Base-by-base conservation (phyloP, 2,888 invertebrate genomes). In the Xestia ashworthii region DNA sequence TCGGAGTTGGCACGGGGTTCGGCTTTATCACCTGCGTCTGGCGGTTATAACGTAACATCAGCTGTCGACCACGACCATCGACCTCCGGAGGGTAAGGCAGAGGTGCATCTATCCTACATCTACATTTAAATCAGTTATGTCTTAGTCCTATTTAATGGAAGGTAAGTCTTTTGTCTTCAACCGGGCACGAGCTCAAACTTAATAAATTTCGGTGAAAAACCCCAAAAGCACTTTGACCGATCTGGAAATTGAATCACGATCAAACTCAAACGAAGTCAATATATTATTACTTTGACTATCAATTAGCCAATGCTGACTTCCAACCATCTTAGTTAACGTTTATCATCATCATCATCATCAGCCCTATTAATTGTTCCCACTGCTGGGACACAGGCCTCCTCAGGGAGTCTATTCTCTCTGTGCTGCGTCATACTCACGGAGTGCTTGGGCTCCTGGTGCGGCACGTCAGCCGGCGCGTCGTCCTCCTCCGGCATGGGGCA, bases 401-500 rank as follows among this genome's bases (percentile, higher is more conserved):
- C 32, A 32, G 32, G 32, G 32, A 32, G 32, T 32, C 32, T 1
- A 3, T 32, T 32, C 32, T 32, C 32, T 3, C 32, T 32, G 32
- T 32, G 32, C 69, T 48, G 32, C 60, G 55, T 55, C n/a, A 5
- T 12, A 44, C 87, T 70, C 65, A 86, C 77, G 71, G 71, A 46
- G 53, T 78, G 77, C 75, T 19, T 44, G 67, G 46, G 55, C 5
- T 38, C 58, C 12, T 4, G 19, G 41, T 62, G 53, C 5, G 70
- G 76, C 22, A 44, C 73, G 74, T 5, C 78, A 72, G 77, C 80
- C 0, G 87, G 14, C 67, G 86, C 70, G 67, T 97, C 97, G 62
- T 98, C 98, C 0, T 97, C 97, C 90, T 99, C 98, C 0, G 99
- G 99, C 96, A 98, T 97, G 2, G 99, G 99, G 90, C 99, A 99